A percentile compares a stretch with the other conserved stretches of the same genome.
Evolutionary conservation across 2,797 vertebrate species (phyloP).

Genomic region (Sus cebifrons): DNA sequence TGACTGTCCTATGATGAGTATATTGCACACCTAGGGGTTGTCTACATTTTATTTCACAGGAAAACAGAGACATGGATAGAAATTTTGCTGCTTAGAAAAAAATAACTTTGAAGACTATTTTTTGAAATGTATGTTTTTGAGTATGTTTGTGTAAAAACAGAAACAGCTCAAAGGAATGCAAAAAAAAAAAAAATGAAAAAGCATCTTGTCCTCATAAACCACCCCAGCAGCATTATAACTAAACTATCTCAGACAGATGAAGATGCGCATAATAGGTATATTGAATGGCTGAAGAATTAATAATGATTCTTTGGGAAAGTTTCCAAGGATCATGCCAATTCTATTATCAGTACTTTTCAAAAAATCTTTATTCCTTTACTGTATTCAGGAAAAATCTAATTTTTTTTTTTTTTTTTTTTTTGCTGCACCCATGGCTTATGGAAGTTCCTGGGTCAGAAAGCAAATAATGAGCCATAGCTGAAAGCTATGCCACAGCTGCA

Average conservation of each 20-base stretch:
- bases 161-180: neutral
- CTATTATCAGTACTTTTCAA: neutral
- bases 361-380: neutral
- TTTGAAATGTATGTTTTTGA: slow-evolving; percentile 26
- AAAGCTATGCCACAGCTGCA: no score
- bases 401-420: neutral
- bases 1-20: slow-evolving; percentile 62
- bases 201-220: neutral
- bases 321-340: neutral
- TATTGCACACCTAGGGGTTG: slow-evolving; percentile 30
- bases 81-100: slow-evolving; percentile 50
- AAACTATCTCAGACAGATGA: neutral
- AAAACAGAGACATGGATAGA: slow-evolving; percentile 37
- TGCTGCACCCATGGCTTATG: no score
- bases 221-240: neutral
- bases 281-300: neutral
- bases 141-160: neutral
- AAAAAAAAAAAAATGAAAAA: neutral
- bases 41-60: slow-evolving; percentile 58
- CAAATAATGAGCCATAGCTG: no score
- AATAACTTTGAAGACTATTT: slow-evolving; percentile 12
- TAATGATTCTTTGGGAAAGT: neutral
- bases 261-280: neutral
- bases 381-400: neutral
- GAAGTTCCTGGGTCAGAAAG: no score